Evolutionary conservation across 1,140 invertebrate genomes (phyloP).

Genomic region (Tetragonula clypearis): DNA sequence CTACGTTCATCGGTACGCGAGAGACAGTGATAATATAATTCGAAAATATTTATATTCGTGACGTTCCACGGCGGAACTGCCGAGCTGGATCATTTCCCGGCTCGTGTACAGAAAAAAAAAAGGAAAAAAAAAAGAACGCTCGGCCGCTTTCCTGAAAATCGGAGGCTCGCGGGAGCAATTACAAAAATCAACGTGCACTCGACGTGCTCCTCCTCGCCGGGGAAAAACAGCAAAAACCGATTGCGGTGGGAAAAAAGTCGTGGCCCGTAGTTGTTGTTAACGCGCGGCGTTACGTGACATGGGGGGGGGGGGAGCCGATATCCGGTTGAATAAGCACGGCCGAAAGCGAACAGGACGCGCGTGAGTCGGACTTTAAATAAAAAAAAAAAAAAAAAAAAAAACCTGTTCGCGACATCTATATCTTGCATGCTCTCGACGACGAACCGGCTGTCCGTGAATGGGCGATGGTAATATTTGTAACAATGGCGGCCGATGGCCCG

Average conservation of each 20-base stretch:
- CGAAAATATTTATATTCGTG: not conserved
- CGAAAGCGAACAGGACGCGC: slow-evolving; percentile 28
- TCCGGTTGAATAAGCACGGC: slow-evolving; percentile 16
- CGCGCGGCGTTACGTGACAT: not conserved
- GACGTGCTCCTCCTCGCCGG: too few species aligned
- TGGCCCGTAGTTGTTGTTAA: not conserved
- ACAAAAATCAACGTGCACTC: not conserved
- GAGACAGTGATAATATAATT: not conserved
- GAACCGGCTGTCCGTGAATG: slow-evolving; percentile 52
- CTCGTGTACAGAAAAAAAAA: too few species aligned
- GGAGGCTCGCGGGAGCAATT: not conserved
- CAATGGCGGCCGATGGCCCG: slow-evolving; percentile 49
- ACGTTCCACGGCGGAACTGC: not conserved
- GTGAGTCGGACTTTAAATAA: slow-evolving; percentile 53
- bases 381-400: slow-evolving; percentile 61
- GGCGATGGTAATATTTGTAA: slow-evolving; percentile 54
- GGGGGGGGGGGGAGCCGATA: not conserved
- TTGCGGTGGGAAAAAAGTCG: not conserved
- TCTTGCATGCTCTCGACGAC: slow-evolving; percentile 42
- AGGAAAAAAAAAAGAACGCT: not conserved
- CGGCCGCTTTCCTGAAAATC: not conserved
- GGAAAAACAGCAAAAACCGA: slow-evolving; percentile 8
- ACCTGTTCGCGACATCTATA: slow-evolving; percentile 60
- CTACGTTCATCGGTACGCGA: too few species aligned
- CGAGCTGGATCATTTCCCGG: not conserved